phyloP scores from a whole-genome alignment of 2,888 invertebrate species.

The Agrochola lota region DNA sequence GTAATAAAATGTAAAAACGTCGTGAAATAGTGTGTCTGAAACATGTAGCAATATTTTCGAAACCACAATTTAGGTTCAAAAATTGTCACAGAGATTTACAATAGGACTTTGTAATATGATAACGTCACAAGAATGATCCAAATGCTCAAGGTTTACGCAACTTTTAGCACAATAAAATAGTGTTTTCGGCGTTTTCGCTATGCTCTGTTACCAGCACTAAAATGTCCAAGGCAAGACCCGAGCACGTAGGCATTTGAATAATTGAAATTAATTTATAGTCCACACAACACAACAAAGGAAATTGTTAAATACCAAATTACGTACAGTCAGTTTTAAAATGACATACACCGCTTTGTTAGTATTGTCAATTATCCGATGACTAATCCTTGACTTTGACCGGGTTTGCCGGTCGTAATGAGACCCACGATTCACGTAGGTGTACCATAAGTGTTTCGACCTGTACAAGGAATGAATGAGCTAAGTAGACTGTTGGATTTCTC shows the following conservation, averaged over 20 bases:
- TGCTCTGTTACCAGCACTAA: conserved; percentile 55
- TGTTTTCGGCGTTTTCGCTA: conserved; percentile 40
- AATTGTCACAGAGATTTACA: conserved; percentile 36
- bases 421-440: conserved; percentile 52
- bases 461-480: conserved; percentile 66
- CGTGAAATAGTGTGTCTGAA: conserved; percentile 4
- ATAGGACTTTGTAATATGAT: conserved; percentile 42
- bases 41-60: conserved; percentile 12
- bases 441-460: conserved; percentile 62
- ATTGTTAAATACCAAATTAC: conserved; percentile 19
- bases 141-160: conserved; percentile 52
- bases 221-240: conserved; percentile 31
- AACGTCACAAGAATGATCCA: conserved; percentile 42
- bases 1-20: not conserved
- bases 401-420: conserved; percentile 40
- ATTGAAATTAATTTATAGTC: conserved; percentile 24
- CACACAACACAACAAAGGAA: conserved; percentile 13
- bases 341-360: not conserved
- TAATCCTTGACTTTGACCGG: conserved; percentile 28
- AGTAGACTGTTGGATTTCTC: conserved; percentile 79
- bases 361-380: conserved; percentile 34
- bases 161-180: conserved; percentile 44
- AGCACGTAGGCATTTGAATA: conserved; percentile 32
- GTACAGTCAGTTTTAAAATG: conserved; percentile 21
- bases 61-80: conserved; percentile 2